phyloP scores from a whole-genome alignment of 2,888 invertebrate genomes.

The Icerya purchasi region DNA sequence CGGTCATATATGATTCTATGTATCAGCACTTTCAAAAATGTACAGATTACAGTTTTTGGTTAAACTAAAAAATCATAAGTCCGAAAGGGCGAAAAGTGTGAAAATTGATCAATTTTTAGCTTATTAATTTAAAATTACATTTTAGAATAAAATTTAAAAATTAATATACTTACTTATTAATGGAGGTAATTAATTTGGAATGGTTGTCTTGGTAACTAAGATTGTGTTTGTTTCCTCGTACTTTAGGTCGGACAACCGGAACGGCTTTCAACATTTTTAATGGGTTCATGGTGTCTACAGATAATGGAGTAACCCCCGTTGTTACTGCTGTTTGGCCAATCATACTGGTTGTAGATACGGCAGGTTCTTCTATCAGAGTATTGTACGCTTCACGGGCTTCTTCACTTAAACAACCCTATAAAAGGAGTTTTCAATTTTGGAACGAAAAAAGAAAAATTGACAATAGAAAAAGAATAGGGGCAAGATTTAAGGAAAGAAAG shows the following conservation, averaged over 20 bases:
- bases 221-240: constrained; percentile 28
- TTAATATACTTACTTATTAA: no score
- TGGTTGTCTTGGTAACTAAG: background rate
- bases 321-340: constrained; percentile 19
- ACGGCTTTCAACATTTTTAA: constrained; percentile 39
- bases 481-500: constrained; percentile 20
- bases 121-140: no score
- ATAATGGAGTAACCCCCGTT: constrained; percentile 10
- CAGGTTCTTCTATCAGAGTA: constrained; percentile 61
- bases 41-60: no score
- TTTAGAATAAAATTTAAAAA: no score
- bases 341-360: constrained; percentile 4
- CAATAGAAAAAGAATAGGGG: background rate
- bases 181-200: background rate
- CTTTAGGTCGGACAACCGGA: constrained; percentile 33
- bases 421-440: constrained; percentile 19
- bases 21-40: no score
- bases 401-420: constrained; percentile 63
- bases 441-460: background rate
- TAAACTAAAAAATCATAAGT: no score
- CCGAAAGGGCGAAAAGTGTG: no score
- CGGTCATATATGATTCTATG: no score
- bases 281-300: constrained; percentile 30
- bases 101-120: no score
- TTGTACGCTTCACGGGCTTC: constrained; percentile 86